Evolutionary conservation across 2,888 invertebrate genomes (phyloP).

Genomic region (Hirtodrosophila trivittata): DNA sequence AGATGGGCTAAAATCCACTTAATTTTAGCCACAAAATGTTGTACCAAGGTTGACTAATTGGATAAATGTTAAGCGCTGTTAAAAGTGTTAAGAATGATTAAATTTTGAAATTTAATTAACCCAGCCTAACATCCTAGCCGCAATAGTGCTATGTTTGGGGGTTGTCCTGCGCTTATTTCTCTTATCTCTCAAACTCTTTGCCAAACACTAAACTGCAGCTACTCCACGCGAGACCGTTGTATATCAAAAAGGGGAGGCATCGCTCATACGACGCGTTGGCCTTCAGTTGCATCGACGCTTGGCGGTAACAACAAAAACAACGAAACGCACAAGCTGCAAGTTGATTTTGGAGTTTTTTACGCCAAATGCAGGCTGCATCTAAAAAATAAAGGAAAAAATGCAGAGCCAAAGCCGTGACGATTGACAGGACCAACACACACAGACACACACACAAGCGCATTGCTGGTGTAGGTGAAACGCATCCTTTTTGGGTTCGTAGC

Average conservation of each 20-base stretch:
- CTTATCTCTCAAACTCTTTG: too few relatives aligned
- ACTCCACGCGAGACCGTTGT: background rate
- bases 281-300: background rate
- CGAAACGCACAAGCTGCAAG: conserved; percentile 54
- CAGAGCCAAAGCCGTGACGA: background rate
- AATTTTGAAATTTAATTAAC: too few relatives aligned
- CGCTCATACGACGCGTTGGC: conserved; percentile 23
- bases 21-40: too few relatives aligned
- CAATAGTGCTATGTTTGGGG: too few relatives aligned
- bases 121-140: too few relatives aligned
- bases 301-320: conserved; percentile 19
- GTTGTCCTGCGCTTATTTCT: too few relatives aligned
- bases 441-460: conserved; percentile 20
- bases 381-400: conserved; percentile 9
- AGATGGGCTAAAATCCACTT: too few relatives aligned
- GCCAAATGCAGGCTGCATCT: conserved; percentile 30
- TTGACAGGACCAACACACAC: conserved; percentile 1
- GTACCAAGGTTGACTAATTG: too few relatives aligned
- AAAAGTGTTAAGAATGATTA: too few relatives aligned
- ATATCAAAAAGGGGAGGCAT: background rate
- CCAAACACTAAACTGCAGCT: background rate
- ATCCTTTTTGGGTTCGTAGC: conserved; percentile 36
- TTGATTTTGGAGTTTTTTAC: conserved; percentile 36
- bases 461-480: conserved; percentile 28
- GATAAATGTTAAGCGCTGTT: too few relatives aligned